Evolutionary conservation across 1,140 invertebrate genomes (phyloP).

Genomic region (Diabrotica virgifera): DNA sequence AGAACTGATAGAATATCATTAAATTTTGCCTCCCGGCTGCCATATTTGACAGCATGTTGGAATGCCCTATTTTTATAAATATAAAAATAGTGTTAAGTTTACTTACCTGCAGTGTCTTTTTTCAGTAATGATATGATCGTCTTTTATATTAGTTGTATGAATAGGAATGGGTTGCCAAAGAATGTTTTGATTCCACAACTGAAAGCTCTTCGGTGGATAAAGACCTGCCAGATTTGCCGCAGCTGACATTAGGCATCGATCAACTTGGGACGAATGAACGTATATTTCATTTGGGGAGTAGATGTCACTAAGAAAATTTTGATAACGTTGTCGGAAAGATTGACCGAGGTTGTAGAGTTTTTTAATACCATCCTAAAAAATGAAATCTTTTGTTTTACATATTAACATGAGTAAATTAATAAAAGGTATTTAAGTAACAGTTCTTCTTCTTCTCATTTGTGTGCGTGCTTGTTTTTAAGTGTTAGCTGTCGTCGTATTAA

Average conservation of each 20-base stretch:
- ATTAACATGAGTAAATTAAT: too few species aligned
- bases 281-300: slow-evolving; percentile 29
- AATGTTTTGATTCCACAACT: slow-evolving; percentile 67
- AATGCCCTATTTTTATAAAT: too few species aligned
- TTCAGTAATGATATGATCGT: neutral
- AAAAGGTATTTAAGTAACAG: neutral
- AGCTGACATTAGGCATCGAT: slow-evolving; percentile 87
- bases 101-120: too few species aligned
- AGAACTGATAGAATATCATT: too few species aligned
- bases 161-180: slow-evolving; percentile 88
- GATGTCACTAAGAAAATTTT: slow-evolving; percentile 46
- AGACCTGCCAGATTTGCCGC: slow-evolving; percentile 77
- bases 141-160: slow-evolving; percentile 48
- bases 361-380: slow-evolving; percentile 57
- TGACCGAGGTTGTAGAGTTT: slow-evolving; percentile 74
- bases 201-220: slow-evolving; percentile 59
- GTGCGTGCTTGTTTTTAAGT: too few species aligned
- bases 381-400: too few species aligned
- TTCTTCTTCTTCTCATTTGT: too few species aligned
- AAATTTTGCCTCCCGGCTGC: too few species aligned
- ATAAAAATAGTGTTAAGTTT: too few species aligned
- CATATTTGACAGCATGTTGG: too few species aligned
- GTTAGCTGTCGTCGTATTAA: too few species aligned
- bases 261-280: slow-evolving; percentile 72
- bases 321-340: slow-evolving; percentile 69